Percentiles rank a stretch among this genome's conserved stretches.
These are phyloP conservation scores for Gandaritis pyraliata DNA, from an alignment of 2,888 invertebrate species.

Conservation along the genomic window DNA sequence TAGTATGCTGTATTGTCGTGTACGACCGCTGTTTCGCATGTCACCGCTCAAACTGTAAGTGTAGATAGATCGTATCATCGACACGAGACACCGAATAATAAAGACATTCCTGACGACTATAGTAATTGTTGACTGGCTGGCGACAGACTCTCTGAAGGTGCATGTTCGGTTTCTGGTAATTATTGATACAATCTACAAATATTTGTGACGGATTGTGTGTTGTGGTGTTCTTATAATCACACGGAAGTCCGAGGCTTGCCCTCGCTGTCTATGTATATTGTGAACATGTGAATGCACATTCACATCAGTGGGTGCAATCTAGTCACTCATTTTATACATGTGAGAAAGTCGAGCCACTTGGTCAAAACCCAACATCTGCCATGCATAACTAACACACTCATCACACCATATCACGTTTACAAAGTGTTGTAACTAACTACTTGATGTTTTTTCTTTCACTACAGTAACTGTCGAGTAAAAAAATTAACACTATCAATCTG, in stretches of 20 bases:
- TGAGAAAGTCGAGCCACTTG: not conserved
- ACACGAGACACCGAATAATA: constrained; percentile 20
- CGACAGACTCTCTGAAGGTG: not conserved
- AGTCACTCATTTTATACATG: not conserved
- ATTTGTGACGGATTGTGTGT: too few relatives aligned
- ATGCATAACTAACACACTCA: not conserved
- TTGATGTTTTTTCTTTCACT: not conserved
- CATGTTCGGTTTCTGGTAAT: not conserved
- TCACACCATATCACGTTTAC: not conserved
- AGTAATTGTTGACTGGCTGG: not conserved
- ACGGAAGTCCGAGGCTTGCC: not conserved
- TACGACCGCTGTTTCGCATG: constrained; percentile 40
- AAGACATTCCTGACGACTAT: constrained; percentile 20
- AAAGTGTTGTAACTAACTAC: not conserved
- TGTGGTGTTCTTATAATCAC: too few relatives aligned
- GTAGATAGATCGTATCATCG: constrained; percentile 13
- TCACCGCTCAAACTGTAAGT: constrained; percentile 28
- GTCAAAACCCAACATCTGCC: not conserved
- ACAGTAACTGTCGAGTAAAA: too few relatives aligned
- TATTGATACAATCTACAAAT: not conserved
- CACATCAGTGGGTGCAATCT: too few relatives aligned
- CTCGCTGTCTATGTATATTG: too few relatives aligned
- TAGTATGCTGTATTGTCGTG: constrained; percentile 60
- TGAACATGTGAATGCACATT: too few relatives aligned
- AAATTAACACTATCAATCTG: too few relatives aligned